These are phyloP conservation scores for Oceanodroma leucorhoa DNA, from an alignment of 2,797 vertebrate species.

Conservation along the genomic window DNA sequence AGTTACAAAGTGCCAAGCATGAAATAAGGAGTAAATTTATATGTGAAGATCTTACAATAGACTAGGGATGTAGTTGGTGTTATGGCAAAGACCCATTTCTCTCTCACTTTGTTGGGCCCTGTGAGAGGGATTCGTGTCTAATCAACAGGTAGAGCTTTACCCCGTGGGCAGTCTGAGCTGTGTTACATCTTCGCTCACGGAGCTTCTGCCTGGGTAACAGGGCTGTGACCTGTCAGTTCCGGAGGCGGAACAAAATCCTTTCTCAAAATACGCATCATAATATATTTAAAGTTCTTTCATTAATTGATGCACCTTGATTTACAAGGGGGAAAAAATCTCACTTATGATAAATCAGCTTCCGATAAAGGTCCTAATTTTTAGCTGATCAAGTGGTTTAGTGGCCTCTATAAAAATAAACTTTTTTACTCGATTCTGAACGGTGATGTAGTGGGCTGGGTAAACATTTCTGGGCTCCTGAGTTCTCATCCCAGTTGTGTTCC, in stretches of 20 bases:
- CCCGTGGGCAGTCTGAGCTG: not conserved
- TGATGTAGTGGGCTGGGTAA: not conserved
- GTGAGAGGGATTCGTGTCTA: not conserved
- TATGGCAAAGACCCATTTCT: not conserved
- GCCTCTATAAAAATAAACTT: not conserved
- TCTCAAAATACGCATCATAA: not conserved
- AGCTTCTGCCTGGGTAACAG: not conserved
- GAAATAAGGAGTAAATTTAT: not conserved
- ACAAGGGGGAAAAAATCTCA: not conserved
- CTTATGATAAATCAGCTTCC: not conserved
- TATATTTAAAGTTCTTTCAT: not conserved
- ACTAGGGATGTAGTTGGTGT: not conserved
- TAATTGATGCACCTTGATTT: not conserved
- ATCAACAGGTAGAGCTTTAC: not conserved
- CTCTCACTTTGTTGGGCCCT: not conserved
- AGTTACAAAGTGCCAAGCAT: not conserved
- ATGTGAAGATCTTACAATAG: not conserved
- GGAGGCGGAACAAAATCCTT: not conserved
- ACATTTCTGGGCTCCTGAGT: not conserved
- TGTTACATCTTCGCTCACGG: fast-evolving
- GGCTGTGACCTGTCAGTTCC: not conserved
- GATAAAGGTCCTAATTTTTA: not conserved
- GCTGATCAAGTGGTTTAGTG: not conserved
- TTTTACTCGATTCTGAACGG: fast-evolving
- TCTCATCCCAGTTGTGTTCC: not conserved